These are phyloP conservation scores for Coregonus sp. DNA, from an alignment of 2,797 vertebrate species.

Conservation along the genomic window DNA sequence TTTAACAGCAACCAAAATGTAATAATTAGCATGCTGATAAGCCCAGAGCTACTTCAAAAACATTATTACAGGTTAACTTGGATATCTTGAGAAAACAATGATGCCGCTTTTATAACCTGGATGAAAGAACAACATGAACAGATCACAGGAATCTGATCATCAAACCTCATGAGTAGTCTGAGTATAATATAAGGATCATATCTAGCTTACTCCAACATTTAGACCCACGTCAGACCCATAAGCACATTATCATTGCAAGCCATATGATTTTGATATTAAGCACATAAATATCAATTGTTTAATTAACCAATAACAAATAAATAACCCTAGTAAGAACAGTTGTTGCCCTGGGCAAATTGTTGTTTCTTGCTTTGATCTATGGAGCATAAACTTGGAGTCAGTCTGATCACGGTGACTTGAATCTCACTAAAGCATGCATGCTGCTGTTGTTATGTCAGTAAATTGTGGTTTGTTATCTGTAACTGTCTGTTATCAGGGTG, in stretches of 20 bases:
- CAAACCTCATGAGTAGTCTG: neutral
- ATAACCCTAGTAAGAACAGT: slow-evolving; percentile 15
- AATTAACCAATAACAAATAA: slow-evolving; percentile 24
- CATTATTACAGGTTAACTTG: neutral
- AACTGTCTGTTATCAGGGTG: neutral
- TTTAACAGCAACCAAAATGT: neutral
- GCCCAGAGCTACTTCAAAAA: neutral
- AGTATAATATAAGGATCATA: slow-evolving; percentile 12
- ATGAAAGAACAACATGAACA: neutral
- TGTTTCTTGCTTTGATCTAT: neutral
- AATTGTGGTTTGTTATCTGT: slow-evolving; percentile 6
- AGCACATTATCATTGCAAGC: slow-evolving; percentile 26
- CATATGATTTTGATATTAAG: slow-evolving; percentile 13
- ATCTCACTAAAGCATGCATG: neutral
- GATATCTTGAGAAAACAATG: neutral
- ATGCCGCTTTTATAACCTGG: neutral
- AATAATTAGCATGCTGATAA: neutral
- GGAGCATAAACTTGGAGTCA: neutral
- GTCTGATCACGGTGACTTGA: slow-evolving; percentile 22
- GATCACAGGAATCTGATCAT: neutral
- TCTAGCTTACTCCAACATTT: slow-evolving; percentile 26
- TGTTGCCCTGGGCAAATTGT: slow-evolving; percentile 18
- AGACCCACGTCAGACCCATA: neutral
- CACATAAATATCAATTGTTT: neutral
- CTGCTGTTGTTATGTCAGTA: neutral